Evolutionary conservation across 2,888 invertebrate species (phyloP), one percentile per base, ranked within the genome.

Genomic region (Hyppa rectilinea): DNA sequence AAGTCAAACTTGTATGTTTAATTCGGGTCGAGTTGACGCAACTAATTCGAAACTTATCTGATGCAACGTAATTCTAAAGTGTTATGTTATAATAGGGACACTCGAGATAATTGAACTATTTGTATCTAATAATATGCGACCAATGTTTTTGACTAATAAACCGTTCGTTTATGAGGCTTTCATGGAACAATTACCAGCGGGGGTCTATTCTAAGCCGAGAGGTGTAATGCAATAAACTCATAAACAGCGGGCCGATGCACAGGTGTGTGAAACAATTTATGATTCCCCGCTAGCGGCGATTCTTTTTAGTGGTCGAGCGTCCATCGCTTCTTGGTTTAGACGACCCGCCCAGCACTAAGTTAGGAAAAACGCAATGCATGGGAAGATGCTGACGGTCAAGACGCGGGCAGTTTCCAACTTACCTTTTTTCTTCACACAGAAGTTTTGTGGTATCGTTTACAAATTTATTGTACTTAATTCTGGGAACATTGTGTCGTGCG

Each of bases 371-470:
- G 64, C 75, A 75, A 68, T 83, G 84, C 43, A 79, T 67, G n/a
- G 38, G 12, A 47, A 55, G 40, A 43, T 31, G 43, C 20, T 49
- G 55, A 29, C 47, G 52, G 31, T 55, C 59, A 68, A 65, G 72
- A 52, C 49, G 20, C 65, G 66, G 56, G 58, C 75, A 65, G 70
- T 66, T 80, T 66, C 63, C 47, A 63, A 77, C 65, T 49, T 75
- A 43, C 38, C 66, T 81, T 82, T 88, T 89, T 90, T 91, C 85
- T 87, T 86, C 80, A 87, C 87, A 94, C 95, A 95, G 95, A 93
- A 95, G 95, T 95, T 93, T 91, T 93, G 93, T 92, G 94, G 94
- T 92, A 92, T 91, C 92, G 90, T 92, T 94, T 95, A 95, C 94
- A 95, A 91, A 92, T 95, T 95, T 95, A 95, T 92, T 92, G 90